Evolutionary conservation across 2,113 vertebrate species (phyloP).

Genomic region (Pleuronectes platessa): DNA sequence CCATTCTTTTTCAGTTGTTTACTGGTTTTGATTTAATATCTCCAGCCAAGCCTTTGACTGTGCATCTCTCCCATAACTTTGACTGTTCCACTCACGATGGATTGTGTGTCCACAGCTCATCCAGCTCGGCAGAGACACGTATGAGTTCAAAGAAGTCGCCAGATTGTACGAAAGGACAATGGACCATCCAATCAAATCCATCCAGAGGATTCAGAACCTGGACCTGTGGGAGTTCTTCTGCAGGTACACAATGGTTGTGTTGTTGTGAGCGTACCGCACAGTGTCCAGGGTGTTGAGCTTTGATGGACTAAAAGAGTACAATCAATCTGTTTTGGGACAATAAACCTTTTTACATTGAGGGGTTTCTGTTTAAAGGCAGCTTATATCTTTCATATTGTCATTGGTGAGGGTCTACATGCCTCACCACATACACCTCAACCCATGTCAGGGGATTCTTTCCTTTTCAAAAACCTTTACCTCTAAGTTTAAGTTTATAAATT

Average conservation of each 20-base stretch:
- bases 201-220: slow-evolving; percentile 97
- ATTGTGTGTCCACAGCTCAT: slow-evolving; percentile 71
- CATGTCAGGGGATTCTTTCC: too few relatives aligned
- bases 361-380: too few relatives aligned
- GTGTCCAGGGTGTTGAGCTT: neutral
- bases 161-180: slow-evolving; percentile 92
- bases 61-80: too few relatives aligned
- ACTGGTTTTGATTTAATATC: neutral
- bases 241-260: slow-evolving; percentile 82
- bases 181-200: slow-evolving; percentile 91
- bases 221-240: slow-evolving; percentile 98
- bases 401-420: too few relatives aligned
- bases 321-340: too few relatives aligned
- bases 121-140: slow-evolving; percentile 89
- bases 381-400: too few relatives aligned
- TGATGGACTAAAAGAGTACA: too few relatives aligned
- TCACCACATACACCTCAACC: too few relatives aligned
- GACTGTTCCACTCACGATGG: neutral
- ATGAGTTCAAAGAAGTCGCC: slow-evolving; percentile 94
- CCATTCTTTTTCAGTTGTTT: neutral
- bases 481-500: neutral
- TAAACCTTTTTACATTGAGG: neutral
- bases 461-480: too few relatives aligned
- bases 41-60: neutral
- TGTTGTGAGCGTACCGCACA: neutral